Evolutionary conservation across 2,113 vertebrate genomes (phyloP).

Genomic region (human (Homo sapiens)): DNA sequence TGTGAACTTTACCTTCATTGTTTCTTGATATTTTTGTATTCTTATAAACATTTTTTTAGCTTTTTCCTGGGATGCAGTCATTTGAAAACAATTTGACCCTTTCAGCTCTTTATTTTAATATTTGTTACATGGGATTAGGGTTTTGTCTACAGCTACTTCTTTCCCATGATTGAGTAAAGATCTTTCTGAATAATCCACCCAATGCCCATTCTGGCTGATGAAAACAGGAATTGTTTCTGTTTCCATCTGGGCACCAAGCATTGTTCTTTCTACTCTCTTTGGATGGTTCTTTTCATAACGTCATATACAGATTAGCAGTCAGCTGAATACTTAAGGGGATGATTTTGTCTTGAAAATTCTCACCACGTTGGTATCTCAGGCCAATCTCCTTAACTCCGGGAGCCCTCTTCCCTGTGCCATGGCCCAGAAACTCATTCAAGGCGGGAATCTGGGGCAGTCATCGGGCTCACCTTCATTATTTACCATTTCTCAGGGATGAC

Average conservation of each 20-base stretch:
- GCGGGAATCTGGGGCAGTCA: not conserved
- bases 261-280: not conserved
- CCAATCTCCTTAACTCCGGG: not conserved
- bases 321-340: not conserved
- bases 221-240: not conserved
- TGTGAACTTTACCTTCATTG: not conserved
- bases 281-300: not conserved
- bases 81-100: not conserved
- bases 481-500: not conserved
- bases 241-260: not conserved
- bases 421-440: not conserved
- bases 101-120: not conserved
- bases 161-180: not conserved
- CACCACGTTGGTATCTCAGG: not conserved
- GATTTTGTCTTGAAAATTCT: not conserved
- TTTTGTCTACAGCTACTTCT: not conserved
- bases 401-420: accelerated
- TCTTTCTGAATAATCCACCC: not conserved
- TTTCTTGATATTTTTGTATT: not conserved
- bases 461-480: not conserved
- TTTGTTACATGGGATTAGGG: not conserved
- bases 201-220: not conserved
- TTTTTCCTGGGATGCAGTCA: not conserved
- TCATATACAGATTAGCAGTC: not conserved
- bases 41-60: not conserved